Evolutionary conservation across 2,888 invertebrate genomes (phyloP), one percentile per base, ranked within the genome.

Genomic region (Spisula solida): DNA sequence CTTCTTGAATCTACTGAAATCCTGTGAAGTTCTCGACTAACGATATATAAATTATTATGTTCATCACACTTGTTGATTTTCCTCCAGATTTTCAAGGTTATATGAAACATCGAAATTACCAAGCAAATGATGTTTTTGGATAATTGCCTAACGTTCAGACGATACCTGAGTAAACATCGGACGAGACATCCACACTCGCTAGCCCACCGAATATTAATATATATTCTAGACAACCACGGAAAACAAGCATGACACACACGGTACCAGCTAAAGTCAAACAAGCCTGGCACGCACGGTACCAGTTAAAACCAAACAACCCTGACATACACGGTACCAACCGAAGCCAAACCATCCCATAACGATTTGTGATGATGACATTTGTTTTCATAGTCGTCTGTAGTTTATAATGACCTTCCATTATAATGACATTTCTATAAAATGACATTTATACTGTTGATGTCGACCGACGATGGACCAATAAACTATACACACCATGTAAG

Each of bases 61-160:
- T 75, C 75, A 75, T 75, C 75, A 34, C n/a, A 31, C 16, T 31
- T 75, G 75, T 80, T 47, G 47, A 80, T 80, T 80, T 80, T 47
- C 47, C 34, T 14, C 25, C 25, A 48, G 25, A 47, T 51, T 80
- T 80, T 31, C 47, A 80, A 48, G 80, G 47, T 47, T 51, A 48
- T 34, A 48, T 47, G 80, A 48, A 18, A 47, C 51, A 20, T 51
- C 20, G 41, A 51, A 80, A 41, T 47, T 47, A 31, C 18, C 80
- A n/a, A 34, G 20, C 47, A 14, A 80, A 48, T 80, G 47, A 80
- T 80, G 34, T n/a, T 51, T 47, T 80, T 80, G 80, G 80, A 80
- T 14, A n/a, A 16, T 48, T 80, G 80, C 80, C 80, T 51, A 75
- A 34, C 34, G 75, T 75, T 75, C 34, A 12, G 31, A 34, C 34